These are phyloP conservation scores for Drosophila rellima DNA, from an alignment of 2,888 invertebrate genomes.

Conservation along the genomic window DNA sequence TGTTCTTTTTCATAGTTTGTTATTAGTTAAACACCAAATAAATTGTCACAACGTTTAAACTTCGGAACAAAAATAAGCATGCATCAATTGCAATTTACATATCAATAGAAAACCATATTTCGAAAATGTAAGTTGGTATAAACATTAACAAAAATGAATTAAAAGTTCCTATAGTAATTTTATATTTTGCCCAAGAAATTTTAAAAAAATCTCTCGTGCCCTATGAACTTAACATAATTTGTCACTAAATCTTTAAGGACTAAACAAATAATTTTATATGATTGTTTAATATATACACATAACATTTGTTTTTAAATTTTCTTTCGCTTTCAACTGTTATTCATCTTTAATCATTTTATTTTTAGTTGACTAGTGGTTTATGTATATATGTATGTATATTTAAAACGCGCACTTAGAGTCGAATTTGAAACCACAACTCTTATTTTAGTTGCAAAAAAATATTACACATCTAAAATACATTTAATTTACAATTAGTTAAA, in stretches of 20 bases:
- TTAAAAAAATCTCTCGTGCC: constrained; percentile 16
- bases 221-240: constrained; percentile 52
- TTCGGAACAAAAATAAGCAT: constrained; percentile 20
- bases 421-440: constrained; percentile 78
- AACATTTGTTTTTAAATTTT: constrained; percentile 21
- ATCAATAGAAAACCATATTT: constrained; percentile 50
- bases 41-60: constrained; percentile 47
- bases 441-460: constrained; percentile 62
- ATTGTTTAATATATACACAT: constrained; percentile 45
- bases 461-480: constrained; percentile 74
- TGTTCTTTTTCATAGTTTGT: constrained; percentile 10
- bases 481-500: constrained; percentile 62
- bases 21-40: constrained; percentile 36
- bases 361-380: constrained; percentile 59
- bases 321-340: constrained; percentile 26
- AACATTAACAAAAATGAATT: constrained; percentile 39
- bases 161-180: constrained; percentile 3
- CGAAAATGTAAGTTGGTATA: constrained; percentile 70
- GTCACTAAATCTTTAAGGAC: constrained; percentile 44
- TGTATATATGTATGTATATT: constrained; percentile 30
- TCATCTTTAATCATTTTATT: constrained; percentile 23
- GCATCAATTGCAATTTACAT: constrained; percentile 28
- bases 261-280: constrained; percentile 39
- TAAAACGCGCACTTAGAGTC: constrained; percentile 48
- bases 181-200: constrained; percentile 21